These are phyloP conservation scores for Gorsachius goisagi DNA, from an alignment of 2,113 vertebrate genomes.

Conservation along the genomic window DNA sequence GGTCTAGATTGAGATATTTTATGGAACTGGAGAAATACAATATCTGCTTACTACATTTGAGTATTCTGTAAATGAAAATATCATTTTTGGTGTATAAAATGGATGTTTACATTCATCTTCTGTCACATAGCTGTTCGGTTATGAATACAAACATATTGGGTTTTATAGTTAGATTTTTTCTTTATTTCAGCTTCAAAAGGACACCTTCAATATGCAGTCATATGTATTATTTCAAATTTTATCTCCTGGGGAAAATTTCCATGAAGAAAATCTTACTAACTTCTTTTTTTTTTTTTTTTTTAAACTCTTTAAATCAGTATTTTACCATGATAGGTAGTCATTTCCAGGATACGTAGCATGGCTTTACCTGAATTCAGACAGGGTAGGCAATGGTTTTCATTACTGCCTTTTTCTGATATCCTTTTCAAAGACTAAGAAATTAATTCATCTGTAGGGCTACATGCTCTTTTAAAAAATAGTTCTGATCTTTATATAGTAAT, in stretches of 20 bases:
- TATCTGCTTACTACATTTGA: neutral
- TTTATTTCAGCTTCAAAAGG: neutral
- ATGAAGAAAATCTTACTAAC: neutral
- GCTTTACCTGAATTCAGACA: slow-evolving; percentile 49
- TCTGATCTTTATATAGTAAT: slow-evolving; percentile 77
- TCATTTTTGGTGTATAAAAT: neutral
- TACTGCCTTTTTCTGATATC: slow-evolving; percentile 49
- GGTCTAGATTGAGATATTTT: neutral
- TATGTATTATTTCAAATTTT: neutral
- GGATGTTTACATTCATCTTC: neutral
- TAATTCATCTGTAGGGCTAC: slow-evolving; percentile 72
- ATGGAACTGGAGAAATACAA: neutral
- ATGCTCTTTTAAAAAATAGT: slow-evolving; percentile 63
- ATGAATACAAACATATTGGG: neutral
- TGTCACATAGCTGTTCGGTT: neutral
- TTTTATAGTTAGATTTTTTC: neutral
- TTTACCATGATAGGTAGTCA: slow-evolving; percentile 34
- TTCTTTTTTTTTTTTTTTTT: neutral
- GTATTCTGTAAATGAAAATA: neutral
- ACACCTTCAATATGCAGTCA: neutral
- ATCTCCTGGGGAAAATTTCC: neutral
- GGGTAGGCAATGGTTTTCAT: slow-evolving; percentile 52
- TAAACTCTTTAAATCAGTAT: slow-evolving; percentile 52
- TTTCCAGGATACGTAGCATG: slow-evolving; percentile 6
- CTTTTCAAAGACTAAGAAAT: slow-evolving; percentile 68